These are phyloP conservation scores for Crax fasciolata DNA, from an alignment of 2,797 vertebrate species.

Conservation along the genomic window DNA sequence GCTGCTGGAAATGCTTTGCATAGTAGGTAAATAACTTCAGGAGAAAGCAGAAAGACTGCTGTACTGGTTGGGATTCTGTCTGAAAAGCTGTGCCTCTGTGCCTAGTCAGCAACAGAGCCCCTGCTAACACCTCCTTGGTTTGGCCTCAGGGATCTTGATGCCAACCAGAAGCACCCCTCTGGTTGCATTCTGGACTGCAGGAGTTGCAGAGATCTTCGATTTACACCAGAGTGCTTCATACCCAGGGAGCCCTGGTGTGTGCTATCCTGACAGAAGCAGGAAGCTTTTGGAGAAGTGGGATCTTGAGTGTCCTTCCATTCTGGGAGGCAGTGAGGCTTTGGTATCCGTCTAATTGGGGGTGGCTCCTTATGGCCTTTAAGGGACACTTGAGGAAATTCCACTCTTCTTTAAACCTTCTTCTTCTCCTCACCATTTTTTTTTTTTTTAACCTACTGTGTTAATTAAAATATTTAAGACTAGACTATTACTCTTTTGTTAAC, in stretches of 20 bases:
- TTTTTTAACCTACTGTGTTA: neutral
- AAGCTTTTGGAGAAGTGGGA: neutral
- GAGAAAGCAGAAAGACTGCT: slow-evolving; percentile 4
- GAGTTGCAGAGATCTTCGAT: neutral
- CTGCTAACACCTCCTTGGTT: neutral
- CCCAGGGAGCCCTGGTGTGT: neutral
- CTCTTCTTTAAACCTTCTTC: neutral
- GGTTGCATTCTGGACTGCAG: neutral
- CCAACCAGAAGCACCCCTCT: neutral
- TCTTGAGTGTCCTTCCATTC: neutral
- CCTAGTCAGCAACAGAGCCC: neutral
- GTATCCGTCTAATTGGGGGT: neutral
- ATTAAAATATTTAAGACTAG: neutral
- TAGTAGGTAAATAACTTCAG: neutral
- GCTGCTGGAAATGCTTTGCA: slow-evolving; percentile 20
- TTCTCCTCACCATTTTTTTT: neutral
- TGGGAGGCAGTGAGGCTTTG: neutral
- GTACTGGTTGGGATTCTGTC: neutral
- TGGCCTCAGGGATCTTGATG: neutral
- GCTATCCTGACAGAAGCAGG: neutral
- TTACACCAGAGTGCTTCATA: neutral
- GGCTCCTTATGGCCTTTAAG: neutral
- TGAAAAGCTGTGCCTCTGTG: neutral
- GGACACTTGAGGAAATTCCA: slow-evolving; percentile 35
- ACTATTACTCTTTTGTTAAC: neutral